phyloP scores from a whole-genome alignment of 2,113 vertebrate species.

The Oncorhynchus nerka region DNA sequence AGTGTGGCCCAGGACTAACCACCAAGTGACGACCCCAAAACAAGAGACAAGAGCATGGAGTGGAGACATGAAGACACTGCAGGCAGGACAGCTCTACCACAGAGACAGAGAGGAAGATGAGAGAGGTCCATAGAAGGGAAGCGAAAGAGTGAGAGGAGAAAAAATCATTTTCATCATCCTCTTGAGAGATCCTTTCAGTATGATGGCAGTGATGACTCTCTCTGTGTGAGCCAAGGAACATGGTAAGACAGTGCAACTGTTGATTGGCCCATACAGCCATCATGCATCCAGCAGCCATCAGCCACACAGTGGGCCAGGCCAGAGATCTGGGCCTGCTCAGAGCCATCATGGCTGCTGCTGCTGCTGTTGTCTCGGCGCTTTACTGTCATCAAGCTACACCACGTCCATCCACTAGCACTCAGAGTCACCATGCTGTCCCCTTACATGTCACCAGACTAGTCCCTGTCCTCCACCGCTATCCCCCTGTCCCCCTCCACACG shows the following conservation, averaged over 20 bases:
- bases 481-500: not conserved
- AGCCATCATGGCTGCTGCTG: not conserved
- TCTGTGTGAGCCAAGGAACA: not conserved
- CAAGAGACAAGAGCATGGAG: conserved; percentile 34
- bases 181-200: conserved; percentile 33
- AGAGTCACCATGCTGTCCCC: not conserved
- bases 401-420: not conserved
- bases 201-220: conserved; percentile 20
- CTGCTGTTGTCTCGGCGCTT: not conserved
- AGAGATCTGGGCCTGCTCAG: not conserved
- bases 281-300: not conserved
- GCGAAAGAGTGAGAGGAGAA: not conserved
- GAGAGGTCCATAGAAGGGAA: not conserved
- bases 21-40: conserved; percentile 1
- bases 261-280: not conserved
- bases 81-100: not conserved
- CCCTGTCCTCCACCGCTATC: not conserved
- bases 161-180: conserved; percentile 23
- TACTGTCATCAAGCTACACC: not conserved
- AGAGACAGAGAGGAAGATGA: not conserved
- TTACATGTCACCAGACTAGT: not conserved
- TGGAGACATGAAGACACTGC: not conserved
- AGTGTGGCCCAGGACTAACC: conserved; percentile 50
- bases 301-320: not conserved
- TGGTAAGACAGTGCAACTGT: not conserved